Conservation (phyloP, 2,888 invertebrate species). For the Erebia epiphron region DNA sequence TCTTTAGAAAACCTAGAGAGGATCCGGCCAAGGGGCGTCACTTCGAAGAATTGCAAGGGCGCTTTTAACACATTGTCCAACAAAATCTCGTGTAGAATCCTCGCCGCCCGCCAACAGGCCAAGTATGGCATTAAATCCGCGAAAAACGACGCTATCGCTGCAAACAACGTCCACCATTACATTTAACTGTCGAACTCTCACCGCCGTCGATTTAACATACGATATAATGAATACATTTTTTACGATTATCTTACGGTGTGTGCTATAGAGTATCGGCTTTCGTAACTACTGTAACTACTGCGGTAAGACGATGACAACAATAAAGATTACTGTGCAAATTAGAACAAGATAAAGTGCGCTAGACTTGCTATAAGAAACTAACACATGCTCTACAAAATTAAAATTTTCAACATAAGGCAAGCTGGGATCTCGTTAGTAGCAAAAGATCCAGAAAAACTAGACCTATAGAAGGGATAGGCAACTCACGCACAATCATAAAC, state of each 20-base stretch:
- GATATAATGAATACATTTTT: slow-evolving; percentile 72
- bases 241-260: slow-evolving; percentile 45
- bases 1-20: slow-evolving; percentile 90
- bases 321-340: slow-evolving; percentile 29
- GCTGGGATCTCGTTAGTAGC: slow-evolving; percentile 4
- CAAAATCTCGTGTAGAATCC: slow-evolving; percentile 82
- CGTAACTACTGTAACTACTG: slow-evolving; percentile 19
- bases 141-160: slow-evolving; percentile 87
- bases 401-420: slow-evolving; percentile 13
- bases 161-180: slow-evolving; percentile 70
- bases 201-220: not conserved
- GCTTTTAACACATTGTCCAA: slow-evolving; percentile 85
- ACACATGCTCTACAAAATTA: slow-evolving; percentile 34
- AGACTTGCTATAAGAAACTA: slow-evolving; percentile 20
- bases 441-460: not conserved
- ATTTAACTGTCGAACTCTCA: slow-evolving; percentile 15
- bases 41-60: slow-evolving; percentile 90
- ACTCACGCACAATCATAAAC: slow-evolving; percentile 51
- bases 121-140: slow-evolving; percentile 86
- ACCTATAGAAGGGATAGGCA: not conserved
- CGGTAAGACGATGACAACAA: slow-evolving; percentile 37
- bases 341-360: slow-evolving; percentile 33
- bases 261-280: slow-evolving; percentile 33
- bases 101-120: slow-evolving; percentile 88
- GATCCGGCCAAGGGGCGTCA: slow-evolving; percentile 89